Base-by-base conservation (phyloP, 2,797 vertebrate species). In the Chelidonichthys spinosus region DNA sequence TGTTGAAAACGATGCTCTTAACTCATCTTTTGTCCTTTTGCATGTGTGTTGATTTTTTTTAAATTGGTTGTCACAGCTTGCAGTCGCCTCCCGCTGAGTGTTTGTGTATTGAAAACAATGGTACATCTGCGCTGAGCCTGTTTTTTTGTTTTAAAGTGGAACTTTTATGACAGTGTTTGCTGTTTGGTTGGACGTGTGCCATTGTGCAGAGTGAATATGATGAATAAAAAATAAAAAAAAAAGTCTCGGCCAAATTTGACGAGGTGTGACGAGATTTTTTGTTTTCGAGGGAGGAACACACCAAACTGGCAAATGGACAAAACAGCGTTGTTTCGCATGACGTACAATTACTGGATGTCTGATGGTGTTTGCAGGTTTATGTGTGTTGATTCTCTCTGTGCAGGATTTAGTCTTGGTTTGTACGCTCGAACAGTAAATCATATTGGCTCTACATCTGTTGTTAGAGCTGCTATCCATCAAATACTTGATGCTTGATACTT, bases 1-100 rank as follows among this genome's bases (percentile, higher is more conserved):
- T 61, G 33, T n/a, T 50, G 46, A 55, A 77, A 67, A 49, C 63
- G 55, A 70, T 70, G 54, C 49, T 56, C 77, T 74, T 61, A 66
- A 64, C 43, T 74, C 55, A 15, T 75, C 44, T 43, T 75, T 72
- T 66, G 63, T 78, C 14, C 58, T 39, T 43, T 59, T 13, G 7
- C 33, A 13, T 52, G 25, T 0, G 2, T 18, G 46, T 64, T 63
- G 37, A 25, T 59, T 32, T 66, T 40, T n/a, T 66, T 46, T 15
- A 39, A 63, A 37, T 14, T 0, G 66, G 18, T 49, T 52, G 59
- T 78, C 70, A 33, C 63, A 72, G 63, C 39, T 43, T 66, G 71
- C 5, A 6, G 49, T 72, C 10, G 18, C 75, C 68, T 72, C 77
- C 75, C 46, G 54, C 75, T 1, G 64, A 72, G 56, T 36, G 58